Base-by-base conservation (phyloP, 1,140 invertebrate species). In the Helicoverpa armigera region DNA sequence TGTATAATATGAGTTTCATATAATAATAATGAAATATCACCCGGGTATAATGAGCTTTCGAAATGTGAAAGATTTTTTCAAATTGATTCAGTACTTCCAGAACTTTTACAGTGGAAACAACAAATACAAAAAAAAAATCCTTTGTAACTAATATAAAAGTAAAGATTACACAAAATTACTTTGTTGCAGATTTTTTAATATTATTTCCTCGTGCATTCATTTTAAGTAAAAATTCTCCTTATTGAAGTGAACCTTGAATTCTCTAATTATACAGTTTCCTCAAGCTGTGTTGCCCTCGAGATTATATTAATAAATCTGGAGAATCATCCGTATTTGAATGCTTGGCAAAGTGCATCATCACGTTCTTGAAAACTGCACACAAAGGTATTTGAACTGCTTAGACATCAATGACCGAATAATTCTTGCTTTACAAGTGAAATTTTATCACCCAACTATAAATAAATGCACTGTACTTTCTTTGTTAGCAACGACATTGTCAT, bases 341-440 rank as follows among this genome's bases (percentile, higher is more conserved):
- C 51, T 43, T 43, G 16, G 35, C 58, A 61, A 75, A 75, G 54
- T 75, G 73, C 18, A 61, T 13, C 14, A 75, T 50, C 69, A 60
- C 43, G 60, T n/a, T 54, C 23, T 35, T 18, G 51, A 54, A 18
- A 35, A 43, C 23, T 2, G 31, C 53, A 67, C 61, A 77, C 43
- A 77, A 43, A 77, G 50, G 50, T 35, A 54, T 54, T 63, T 76
- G 31, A 74, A 74, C 72, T 60, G 29, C 51, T 48, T 58, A 58
- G 29, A 60, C 43, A 74, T 74, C 54, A 74, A 60, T 56, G 72
- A 74, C 72, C 72, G 72, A 74, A 75, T 60, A 50, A 51, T 61
- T 63, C 73, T 75, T 61, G 69, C 50, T 54, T 31, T 31, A 53
- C 3, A 54, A 23, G 13, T 5, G 23, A 23, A 50, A 18, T 29